A percentile compares a stretch with the other conserved stretches of the same genome.
Conservation (phyloP, 1,140 invertebrate genomes). For the Lepidurus arcticus region DNA sequence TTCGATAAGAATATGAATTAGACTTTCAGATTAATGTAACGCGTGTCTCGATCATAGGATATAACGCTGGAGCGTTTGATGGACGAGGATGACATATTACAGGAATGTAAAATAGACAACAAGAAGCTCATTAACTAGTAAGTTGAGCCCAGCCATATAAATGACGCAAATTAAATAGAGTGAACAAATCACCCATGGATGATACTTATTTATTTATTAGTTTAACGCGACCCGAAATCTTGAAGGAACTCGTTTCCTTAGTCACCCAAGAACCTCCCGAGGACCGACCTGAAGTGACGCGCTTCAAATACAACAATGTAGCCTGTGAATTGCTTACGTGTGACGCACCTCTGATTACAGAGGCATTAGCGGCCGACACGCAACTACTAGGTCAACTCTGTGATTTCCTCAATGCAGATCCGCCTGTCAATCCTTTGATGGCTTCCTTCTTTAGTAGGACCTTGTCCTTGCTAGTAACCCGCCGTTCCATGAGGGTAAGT, state of each 20-base stretch:
- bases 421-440: constrained; percentile 84
- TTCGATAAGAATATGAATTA: too few relatives aligned
- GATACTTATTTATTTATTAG: constrained; percentile 51
- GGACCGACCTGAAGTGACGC: constrained; percentile 50
- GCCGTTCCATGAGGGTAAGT: constrained; percentile 67
- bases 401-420: constrained; percentile 76
- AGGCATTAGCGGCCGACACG: constrained; percentile 71
- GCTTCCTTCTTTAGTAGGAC: constrained; percentile 95
- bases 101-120: constrained; percentile 90
- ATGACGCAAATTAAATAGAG: constrained; percentile 14
- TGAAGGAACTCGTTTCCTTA: constrained; percentile 77
- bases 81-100: constrained; percentile 89
- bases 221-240: constrained; percentile 70
- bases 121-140: constrained; percentile 87
- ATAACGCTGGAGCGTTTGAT: constrained; percentile 81
- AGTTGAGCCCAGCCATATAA: constrained; percentile 48
- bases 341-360: constrained; percentile 77
- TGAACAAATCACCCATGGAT: constrained; percentile 27
- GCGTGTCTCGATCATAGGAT: constrained; percentile 55
- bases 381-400: constrained; percentile 75
- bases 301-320: constrained; percentile 86
- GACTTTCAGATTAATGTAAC: background rate
- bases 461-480: constrained; percentile 74
- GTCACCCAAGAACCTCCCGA: constrained; percentile 76
- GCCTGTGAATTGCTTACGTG: constrained; percentile 89